Evolutionary conservation across 2,113 vertebrate species (phyloP), one percentile per base, ranked within the genome.

Genomic region (Rhinichthys klamathensis): DNA sequence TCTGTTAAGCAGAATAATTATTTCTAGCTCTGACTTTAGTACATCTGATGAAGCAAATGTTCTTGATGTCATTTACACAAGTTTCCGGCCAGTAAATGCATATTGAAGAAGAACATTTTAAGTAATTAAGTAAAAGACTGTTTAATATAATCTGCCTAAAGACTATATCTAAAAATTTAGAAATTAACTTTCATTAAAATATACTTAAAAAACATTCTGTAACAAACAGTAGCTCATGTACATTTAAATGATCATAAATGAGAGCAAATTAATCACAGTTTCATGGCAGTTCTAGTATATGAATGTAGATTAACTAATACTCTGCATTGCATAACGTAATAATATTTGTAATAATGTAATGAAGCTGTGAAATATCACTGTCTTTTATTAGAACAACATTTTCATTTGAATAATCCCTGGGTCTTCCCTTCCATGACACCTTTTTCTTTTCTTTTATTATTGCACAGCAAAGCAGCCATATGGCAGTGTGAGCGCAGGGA

Each of bases 401-500:
- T 56, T 54, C 6, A 65, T 80, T 54, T 46, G 2, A 18, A 51
- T 80, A 16, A 27, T 60, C 85, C 32, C 23, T 8, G 25, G 30
- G 73, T 69, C 61, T 61, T 56, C 60, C 30, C 63, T 41, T 63
- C 70, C 30, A 63, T 73, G 16, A 70, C 67, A 70, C 67, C 18
- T 84, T 21, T 83, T 72, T 46, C 15, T 1, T 27, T 49, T 21
- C 2, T 49, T 44, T 38, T 27, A 61, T 78, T 77, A 65, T 70
- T 46, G n/a, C 69, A 51, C 67, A 44, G 83, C 89, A 75, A 90
- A 85, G 88, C 74, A 18, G 67, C 70, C 76, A 85, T 84, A n/a
- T 90, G 82, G 49, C 87, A 85, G 79, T 73, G 83, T 86, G 86
- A 88, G 78, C 18, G 32, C 69, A 83, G 85, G 73, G 83, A 83